These are phyloP conservation scores for Siderastrea siderea DNA, from an alignment of 92 coral and sea anemone genomes.

Conservation along the genomic window DNA sequence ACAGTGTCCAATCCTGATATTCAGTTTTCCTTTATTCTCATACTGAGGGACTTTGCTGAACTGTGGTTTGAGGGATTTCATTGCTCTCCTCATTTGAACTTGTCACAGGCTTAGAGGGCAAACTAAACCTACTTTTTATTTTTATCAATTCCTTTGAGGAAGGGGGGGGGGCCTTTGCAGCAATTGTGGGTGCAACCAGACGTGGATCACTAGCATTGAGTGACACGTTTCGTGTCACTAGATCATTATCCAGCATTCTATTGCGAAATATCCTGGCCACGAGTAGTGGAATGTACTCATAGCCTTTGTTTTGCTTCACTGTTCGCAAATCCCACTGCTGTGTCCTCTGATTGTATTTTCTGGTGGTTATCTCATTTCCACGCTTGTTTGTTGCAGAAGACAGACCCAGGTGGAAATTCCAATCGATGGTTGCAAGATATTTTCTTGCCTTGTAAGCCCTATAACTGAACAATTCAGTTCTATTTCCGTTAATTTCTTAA, in stretches of 20 bases:
- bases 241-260: conserved; percentile 10
- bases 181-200: conserved; percentile 41
- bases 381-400: conserved; percentile 10
- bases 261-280: conserved; percentile 15
- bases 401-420: conserved; percentile 36
- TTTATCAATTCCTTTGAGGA: conserved; percentile 37
- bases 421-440: conserved; percentile 38
- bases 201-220: conserved; percentile 52
- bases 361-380: conserved; percentile 21
- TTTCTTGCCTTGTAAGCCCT: conserved; percentile 38
- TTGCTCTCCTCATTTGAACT: not conserved
- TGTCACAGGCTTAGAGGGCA: conserved; percentile 13
- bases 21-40: not conserved
- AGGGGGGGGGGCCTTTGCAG: conserved; percentile 52
- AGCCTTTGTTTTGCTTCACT: conserved; percentile 39
- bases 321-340: conserved; percentile 43
- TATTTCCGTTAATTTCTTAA: not conserved
- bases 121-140: conserved; percentile 45
- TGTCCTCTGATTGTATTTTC: conserved; percentile 38
- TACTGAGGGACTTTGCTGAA: too few relatives aligned
- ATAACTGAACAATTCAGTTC: conserved; percentile 21
- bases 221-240: conserved; percentile 24
- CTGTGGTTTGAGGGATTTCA: not conserved
- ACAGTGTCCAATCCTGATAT: not conserved
- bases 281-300: conserved; percentile 39